These are phyloP conservation scores for Neolamprologus variostigma DNA, from an alignment of 2,113 vertebrate species.

Conservation along the genomic window DNA sequence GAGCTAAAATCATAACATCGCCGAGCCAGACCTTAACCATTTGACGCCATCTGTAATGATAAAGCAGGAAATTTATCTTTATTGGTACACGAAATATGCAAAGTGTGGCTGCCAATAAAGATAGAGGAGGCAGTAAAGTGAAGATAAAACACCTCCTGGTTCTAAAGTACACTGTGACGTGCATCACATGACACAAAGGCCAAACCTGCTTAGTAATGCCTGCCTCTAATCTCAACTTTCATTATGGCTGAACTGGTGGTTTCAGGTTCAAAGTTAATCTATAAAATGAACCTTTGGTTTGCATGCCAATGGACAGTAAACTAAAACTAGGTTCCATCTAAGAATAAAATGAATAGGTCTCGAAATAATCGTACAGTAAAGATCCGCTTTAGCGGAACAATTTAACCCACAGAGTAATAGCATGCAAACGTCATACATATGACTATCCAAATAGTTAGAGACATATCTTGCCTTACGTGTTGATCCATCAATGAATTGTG, in stretches of 20 bases:
- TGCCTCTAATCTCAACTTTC: constrained; percentile 39
- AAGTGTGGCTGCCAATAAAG: constrained; percentile 65
- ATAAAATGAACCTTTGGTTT: background rate
- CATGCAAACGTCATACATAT: background rate
- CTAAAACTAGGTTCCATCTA: background rate
- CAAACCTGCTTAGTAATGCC: constrained; percentile 16
- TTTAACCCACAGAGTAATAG: background rate
- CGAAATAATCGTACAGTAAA: background rate
- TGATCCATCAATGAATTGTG: background rate
- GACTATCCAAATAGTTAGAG: background rate
- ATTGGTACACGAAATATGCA: constrained; percentile 71
- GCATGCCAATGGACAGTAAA: background rate
- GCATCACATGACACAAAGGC: constrained; percentile 55
- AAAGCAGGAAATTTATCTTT: constrained; percentile 62
- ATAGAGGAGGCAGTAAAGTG: constrained; percentile 62
- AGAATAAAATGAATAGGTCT: background rate
- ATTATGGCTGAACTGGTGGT: background rate
- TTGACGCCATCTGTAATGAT: constrained; percentile 45
- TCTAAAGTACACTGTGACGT: constrained; percentile 66
- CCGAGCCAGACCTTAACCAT: constrained; percentile 10
- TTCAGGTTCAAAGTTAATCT: background rate
- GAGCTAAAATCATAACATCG: background rate
- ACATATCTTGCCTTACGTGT: background rate
- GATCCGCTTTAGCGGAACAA: background rate
- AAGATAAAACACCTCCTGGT: constrained; percentile 59